Percentiles rank a stretch among this genome's conserved stretches.
Conservation (phyloP, 2,888 invertebrate species). For the Rhagophthalmus giganteus region DNA sequence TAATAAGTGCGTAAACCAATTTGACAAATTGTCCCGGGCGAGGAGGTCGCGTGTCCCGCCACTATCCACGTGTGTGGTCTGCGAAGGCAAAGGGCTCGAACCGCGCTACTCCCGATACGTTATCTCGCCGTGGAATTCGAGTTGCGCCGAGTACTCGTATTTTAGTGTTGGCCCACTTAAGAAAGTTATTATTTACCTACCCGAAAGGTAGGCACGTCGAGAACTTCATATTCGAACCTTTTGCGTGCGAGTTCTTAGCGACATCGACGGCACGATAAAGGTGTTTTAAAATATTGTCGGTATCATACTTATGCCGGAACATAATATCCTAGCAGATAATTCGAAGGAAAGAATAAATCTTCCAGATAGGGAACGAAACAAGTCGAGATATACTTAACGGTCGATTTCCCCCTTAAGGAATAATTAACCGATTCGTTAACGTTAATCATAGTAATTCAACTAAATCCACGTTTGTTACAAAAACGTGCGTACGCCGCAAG, state of each 20-base stretch:
- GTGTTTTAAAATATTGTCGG: too few species aligned
- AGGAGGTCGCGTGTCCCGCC: conserved; percentile 32
- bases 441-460: too few species aligned
- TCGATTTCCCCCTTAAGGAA: too few species aligned
- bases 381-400: too few species aligned
- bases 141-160: conserved; percentile 22
- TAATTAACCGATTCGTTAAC: not conserved
- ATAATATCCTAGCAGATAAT: too few species aligned
- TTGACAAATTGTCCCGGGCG: conserved; percentile 36
- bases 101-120: conserved; percentile 24
- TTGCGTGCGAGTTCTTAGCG: conserved; percentile 10
- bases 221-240: conserved; percentile 12
- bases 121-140: conserved; percentile 34
- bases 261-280: too few species aligned
- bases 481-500: too few species aligned
- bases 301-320: too few species aligned
- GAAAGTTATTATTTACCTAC: conserved; percentile 19
- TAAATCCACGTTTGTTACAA: too few species aligned
- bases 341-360: too few species aligned
- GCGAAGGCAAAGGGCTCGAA: conserved; percentile 31
- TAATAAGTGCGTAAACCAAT: conserved; percentile 39
- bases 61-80: conserved; percentile 39
- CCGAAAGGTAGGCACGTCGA: conserved; percentile 10
- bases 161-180: conserved; percentile 23
- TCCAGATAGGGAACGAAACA: too few species aligned